Percentiles rank a stretch among this genome's conserved stretches.
Evolutionary conservation across 2,113 vertebrate species (phyloP).

Genomic region (Triplophysa tibetana): DNA sequence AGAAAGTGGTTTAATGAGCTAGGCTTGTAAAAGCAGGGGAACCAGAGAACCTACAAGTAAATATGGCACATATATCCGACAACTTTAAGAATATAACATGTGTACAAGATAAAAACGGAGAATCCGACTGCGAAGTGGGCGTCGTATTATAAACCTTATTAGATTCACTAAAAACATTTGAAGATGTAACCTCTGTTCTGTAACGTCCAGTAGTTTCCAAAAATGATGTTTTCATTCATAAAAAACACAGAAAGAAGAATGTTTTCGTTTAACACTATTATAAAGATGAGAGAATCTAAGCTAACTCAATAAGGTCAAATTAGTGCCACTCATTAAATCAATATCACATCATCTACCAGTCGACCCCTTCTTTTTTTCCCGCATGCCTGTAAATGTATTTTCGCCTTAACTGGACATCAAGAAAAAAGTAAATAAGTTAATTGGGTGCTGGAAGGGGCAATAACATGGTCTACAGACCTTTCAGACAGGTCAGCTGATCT

Average conservation of each 20-base stretch:
- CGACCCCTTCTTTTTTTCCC: constrained; percentile 29
- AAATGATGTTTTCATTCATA: neutral
- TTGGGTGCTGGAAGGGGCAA: constrained; percentile 1
- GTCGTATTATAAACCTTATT: neutral
- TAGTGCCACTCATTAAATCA: neutral
- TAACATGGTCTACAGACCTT: constrained; percentile 9
- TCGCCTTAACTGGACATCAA: neutral
- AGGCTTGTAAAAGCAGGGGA: constrained; percentile 2
- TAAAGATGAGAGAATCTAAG: neutral
- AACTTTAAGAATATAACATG: too few species aligned
- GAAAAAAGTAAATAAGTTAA: constrained; percentile 16
- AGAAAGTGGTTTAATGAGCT: constrained; percentile 10
- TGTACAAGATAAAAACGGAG: too few species aligned
- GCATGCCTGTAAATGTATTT: constrained; percentile 26
- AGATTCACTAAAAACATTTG: too few species aligned
- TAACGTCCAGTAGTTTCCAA: neutral
- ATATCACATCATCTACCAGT: neutral
- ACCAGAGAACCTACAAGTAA: constrained; percentile 2
- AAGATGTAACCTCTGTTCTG: neutral
- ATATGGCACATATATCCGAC: neutral
- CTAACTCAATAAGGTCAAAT: neutral
- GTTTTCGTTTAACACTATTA: neutral
- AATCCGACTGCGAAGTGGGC: too few species aligned
- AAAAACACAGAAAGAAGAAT: neutral
- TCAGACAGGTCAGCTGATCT: neutral